A percentile compares a stretch with the other conserved stretches of the same genome.
These are phyloP conservation scores for Lochmaea capreae DNA, from an alignment of 2,888 invertebrate genomes.

Conservation along the genomic window DNA sequence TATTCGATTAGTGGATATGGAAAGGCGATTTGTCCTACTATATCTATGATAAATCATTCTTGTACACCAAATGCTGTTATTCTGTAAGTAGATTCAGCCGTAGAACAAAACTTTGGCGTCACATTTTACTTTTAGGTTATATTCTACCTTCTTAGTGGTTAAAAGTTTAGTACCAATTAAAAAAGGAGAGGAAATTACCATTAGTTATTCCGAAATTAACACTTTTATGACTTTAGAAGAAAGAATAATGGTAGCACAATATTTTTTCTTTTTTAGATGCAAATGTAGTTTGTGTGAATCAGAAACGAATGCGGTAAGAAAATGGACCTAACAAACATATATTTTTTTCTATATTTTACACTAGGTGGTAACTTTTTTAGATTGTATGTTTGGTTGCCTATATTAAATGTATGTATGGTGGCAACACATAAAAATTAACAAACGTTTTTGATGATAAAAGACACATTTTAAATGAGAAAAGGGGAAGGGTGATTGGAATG, in stretches of 20 bases:
- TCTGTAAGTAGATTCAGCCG: constrained; percentile 46
- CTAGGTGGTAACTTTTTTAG: too few species aligned
- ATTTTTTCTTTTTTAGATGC: constrained; percentile 48
- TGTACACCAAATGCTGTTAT: constrained; percentile 51
- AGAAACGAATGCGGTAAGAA: constrained; percentile 46
- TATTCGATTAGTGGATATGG: constrained; percentile 45
- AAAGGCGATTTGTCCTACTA: constrained; percentile 52
- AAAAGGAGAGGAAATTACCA: constrained; percentile 50
- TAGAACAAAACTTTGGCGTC: too few species aligned
- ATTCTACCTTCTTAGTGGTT: constrained; percentile 46
- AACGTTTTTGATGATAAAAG: too few species aligned
- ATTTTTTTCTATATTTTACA: too few species aligned
- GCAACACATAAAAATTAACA: too few species aligned
- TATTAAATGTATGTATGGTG: too few species aligned
- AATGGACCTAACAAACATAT: neutral
- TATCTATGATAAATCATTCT: constrained; percentile 49
- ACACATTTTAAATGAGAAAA: too few species aligned
- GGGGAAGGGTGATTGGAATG: too few species aligned
- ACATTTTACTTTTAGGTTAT: constrained; percentile 45
- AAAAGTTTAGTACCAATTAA: constrained; percentile 47
- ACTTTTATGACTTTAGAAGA: constrained; percentile 40
- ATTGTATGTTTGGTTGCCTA: too few species aligned
- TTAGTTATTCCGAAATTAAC: constrained; percentile 49
- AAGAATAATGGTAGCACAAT: constrained; percentile 43
- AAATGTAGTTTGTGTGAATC: constrained; percentile 44